phyloP scores from a whole-genome alignment of 30 jellyfish, hydroid and myxozoan species.

The Aurelia aurita region DNA sequence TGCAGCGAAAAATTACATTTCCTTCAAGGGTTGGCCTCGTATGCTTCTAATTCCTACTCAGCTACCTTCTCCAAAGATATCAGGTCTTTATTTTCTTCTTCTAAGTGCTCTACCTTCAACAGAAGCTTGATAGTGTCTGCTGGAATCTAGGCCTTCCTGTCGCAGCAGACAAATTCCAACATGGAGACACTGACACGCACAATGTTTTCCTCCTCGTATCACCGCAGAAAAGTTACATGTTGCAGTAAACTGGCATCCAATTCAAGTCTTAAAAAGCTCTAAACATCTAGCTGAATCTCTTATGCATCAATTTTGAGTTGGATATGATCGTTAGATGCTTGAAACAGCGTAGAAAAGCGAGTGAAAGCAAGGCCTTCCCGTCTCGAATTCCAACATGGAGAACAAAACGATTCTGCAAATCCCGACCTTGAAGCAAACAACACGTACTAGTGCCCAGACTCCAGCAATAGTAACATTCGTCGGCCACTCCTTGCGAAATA shows the following conservation, averaged over 20 bases:
- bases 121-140: neutral
- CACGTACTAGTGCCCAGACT: constrained; percentile 94
- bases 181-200: constrained; percentile 64
- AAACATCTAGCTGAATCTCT: constrained; percentile 12
- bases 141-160: constrained; percentile 50
- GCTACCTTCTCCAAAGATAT: neutral
- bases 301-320: neutral
- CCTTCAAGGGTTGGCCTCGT: constrained; percentile 26
- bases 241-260: constrained; percentile 19
- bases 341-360: constrained; percentile 14
- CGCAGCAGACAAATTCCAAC: constrained; percentile 58
- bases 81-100: neutral
- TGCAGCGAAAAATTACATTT: constrained; percentile 38
- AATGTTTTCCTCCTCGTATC: constrained; percentile 27
- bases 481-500: constrained; percentile 69
- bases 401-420: constrained; percentile 45
- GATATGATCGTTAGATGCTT: neutral
- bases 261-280: neutral
- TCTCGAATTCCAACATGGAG: constrained; percentile 79
- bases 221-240: constrained; percentile 36
- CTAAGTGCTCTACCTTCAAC: neutral
- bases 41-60: neutral
- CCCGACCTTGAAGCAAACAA: constrained; percentile 88
- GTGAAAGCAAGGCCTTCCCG: constrained; percentile 6
- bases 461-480: constrained; percentile 15